Base-by-base conservation (phyloP, 2,113 vertebrate genomes). In the Hystrix brachyura region DNA sequence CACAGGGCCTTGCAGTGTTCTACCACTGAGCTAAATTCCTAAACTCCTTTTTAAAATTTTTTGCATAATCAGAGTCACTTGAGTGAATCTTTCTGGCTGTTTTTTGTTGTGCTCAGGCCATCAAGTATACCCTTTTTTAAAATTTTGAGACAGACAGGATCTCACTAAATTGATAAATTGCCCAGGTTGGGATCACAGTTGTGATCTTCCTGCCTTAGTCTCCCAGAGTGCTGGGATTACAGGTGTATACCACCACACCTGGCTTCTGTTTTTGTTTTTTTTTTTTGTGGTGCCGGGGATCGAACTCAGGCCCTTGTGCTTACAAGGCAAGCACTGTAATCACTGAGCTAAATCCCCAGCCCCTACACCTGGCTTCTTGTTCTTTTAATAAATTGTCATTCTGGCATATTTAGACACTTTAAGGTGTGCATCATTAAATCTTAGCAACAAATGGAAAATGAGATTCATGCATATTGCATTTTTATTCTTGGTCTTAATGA, bases 401-500 rank as follows among this genome's bases (percentile, higher is more conserved):
- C 53, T 94, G 85, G 69, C 15, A 69, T 72, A 81, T 55, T 95
- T 95, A 94, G 78, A 80, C 81, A 82, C 62, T 95, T 93, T 78
- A 96, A 96, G 60, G 82, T 64, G 19, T 55, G 12, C n/a, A 29
- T 90, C 85, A 88, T 84, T 87, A 72, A 83, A 79, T 87, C 55
- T 87, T 93, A 92, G 10, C 55, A 89, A 60, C 82, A 97, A 91
- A 95, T 87, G 51, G 46, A 92, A 94, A 92, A 51, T 80, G 57
- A 97, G 46, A 80, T 81, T 90, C 87, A 65, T 17, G 43, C 57
- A 46, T 46, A 17, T 48, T 85, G 62, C n/a, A 9, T 90, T 96
- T 95, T 93, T 34, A 71, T 88, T 96, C 59, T 84, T 94, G 32
- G 76, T 87, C 67, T 96, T 95, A 93, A 67, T 92, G 67, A 83